Base-by-base conservation (phyloP, 2,113 vertebrate genomes). In the Dinomys branickii region DNA sequence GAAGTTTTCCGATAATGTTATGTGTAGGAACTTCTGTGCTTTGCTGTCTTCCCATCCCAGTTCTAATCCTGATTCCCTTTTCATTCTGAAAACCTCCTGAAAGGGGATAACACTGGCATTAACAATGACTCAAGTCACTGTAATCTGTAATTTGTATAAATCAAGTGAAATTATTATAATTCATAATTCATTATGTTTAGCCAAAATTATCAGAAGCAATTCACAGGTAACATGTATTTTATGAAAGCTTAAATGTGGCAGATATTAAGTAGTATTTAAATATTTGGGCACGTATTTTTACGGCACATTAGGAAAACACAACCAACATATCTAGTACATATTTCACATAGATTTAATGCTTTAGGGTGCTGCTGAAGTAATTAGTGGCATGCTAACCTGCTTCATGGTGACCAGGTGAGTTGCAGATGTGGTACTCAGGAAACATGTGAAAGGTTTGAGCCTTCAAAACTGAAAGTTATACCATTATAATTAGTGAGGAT, bases 61-160 rank as follows among this genome's bases (percentile, higher is more conserved):
- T 0, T 4, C 17, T 0, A 1, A 3, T 11, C 8, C 1, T 2
- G 3, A 2, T 10, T 3, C 71, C 4, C 52, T 90, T 87, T 90
- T 65, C 19, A 91, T 19, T 58, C 12, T 93, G 20, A 47, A 26
- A 90, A 19, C 10, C 47, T 50, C 75, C 26, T 58, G 28, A 59
- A 90, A 20, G 3, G 22, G 14, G 4, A 38, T 47, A 38, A 44
- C 6, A 19, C 3, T 33, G 35, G 1, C 30, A 47, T 83, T 81
- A 61, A 82, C 10, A 35, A n/a, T 5, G 20, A 78, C 44, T 61
- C 41, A 81, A 84, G 38, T 0, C 13, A 22, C 22, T 44, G 30
- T 54, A 26, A 33, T 47, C 69, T 35, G 3, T 33, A 9, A 87
- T n/a, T 38, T 13, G 1, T 16, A 85, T 41, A 77, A 83, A 56